Evolutionary conservation across 2,888 invertebrate genomes (phyloP).

Genomic region (Chromoteleia sp.): DNA sequence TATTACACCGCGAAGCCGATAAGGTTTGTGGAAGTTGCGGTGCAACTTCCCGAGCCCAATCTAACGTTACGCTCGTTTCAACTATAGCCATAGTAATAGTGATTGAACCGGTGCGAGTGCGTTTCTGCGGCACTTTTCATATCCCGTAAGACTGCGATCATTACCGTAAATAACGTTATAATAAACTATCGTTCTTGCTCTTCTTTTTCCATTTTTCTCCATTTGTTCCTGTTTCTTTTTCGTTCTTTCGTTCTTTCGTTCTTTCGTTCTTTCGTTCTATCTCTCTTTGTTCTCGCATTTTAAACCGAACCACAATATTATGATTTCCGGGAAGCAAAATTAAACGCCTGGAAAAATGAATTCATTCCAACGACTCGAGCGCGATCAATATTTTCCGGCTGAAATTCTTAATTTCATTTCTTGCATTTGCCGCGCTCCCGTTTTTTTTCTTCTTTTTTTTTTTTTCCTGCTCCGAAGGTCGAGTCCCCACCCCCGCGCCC

Average conservation of each 20-base stretch:
- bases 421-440: background rate
- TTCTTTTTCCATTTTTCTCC: no score
- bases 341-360: background rate
- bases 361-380: background rate
- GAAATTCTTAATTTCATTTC: constrained; percentile 42
- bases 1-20: constrained; percentile 41
- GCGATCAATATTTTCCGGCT: constrained; percentile 11
- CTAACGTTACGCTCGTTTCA: constrained; percentile 22
- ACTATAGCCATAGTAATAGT: no score
- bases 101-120: no score
- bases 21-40: constrained; percentile 42
- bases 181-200: no score
- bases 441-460: background rate
- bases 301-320: background rate
- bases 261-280: no score
- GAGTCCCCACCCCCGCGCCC: constrained; percentile 16
- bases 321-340: constrained; percentile 1
- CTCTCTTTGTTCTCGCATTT: no score
- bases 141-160: no score
- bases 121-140: no score
- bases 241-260: no score
- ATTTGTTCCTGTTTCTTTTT: no score
- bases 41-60: constrained; percentile 10
- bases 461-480: background rate
- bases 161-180: no score